Conservation (phyloP, 2,888 invertebrate species). For the Parnassius apollo region DNA sequence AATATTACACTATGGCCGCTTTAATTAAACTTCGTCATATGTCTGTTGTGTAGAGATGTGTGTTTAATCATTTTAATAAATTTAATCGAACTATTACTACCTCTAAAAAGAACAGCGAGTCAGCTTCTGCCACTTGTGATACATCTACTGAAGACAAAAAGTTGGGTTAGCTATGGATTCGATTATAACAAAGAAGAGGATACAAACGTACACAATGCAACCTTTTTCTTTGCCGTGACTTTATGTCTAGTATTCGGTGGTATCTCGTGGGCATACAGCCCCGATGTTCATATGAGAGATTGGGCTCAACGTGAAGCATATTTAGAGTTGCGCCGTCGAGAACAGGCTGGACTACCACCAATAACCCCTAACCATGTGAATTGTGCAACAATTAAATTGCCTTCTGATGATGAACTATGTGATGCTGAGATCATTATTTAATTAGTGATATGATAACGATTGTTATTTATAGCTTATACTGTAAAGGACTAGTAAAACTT, state of each 20-base stretch:
- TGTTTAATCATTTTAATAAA: constrained; percentile 62
- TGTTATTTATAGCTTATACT: constrained; percentile 9
- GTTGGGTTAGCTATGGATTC: constrained; percentile 94
- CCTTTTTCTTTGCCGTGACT: constrained; percentile 87
- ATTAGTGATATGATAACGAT: constrained; percentile 30
- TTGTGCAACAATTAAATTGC: constrained; percentile 86
- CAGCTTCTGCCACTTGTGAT: constrained; percentile 58
- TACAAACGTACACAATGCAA: constrained; percentile 83
- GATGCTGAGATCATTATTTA: constrained; percentile 94
- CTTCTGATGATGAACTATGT: constrained; percentile 93
- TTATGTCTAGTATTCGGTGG: constrained; percentile 85
- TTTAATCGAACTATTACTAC: constrained; percentile 68
- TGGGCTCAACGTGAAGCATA: constrained; percentile 97
- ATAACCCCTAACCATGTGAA: constrained; percentile 91
- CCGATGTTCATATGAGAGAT: constrained; percentile 87
- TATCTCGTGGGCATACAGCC: constrained; percentile 86
- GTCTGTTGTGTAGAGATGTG: constrained; percentile 59
- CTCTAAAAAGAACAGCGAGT: constrained; percentile 85
- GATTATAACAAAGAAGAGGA: constrained; percentile 84
- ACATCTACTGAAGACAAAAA: constrained; percentile 74
- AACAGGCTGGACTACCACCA: constrained; percentile 89
- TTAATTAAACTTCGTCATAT: constrained; percentile 65
- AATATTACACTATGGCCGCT: constrained; percentile 48
- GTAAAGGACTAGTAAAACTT: neutral
- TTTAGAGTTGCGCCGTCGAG: constrained; percentile 91